Conservation (phyloP, 92 coral and sea anemone species). For the Parazoanthus darwini region DNA sequence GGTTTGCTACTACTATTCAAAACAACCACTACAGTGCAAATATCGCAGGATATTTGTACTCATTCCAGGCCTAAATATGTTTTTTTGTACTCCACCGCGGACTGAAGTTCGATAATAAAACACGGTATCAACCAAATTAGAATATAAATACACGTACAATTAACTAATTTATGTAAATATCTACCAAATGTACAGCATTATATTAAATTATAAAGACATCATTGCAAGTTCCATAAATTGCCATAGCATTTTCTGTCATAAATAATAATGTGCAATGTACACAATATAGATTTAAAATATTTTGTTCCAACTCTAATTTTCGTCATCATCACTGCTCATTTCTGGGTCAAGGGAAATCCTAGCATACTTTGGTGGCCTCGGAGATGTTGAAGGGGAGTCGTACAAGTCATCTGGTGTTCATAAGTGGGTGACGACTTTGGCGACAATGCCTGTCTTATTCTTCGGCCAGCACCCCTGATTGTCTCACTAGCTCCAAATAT, state of each 20-base stretch:
- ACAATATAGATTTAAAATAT: too few relatives aligned
- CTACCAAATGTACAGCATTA: neutral
- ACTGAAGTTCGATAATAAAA: too few relatives aligned
- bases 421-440: conserved; percentile 62
- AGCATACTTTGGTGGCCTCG: conserved; percentile 60
- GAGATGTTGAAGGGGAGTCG: conserved; percentile 59
- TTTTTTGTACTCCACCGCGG: too few relatives aligned
- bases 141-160: too few relatives aligned
- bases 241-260: neutral
- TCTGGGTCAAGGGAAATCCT: conserved; percentile 81
- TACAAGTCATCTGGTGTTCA: conserved; percentile 50
- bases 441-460: conserved; percentile 75
- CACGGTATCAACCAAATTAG: neutral
- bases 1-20: too few relatives aligned
- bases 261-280: neutral
- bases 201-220: too few relatives aligned
- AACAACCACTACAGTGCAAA: too few relatives aligned
- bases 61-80: too few relatives aligned
- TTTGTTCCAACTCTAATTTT: conserved; percentile 20
- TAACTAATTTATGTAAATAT: neutral
- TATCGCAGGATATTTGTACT: too few relatives aligned
- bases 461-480: conserved; percentile 64
- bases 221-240: neutral
- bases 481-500: conserved; percentile 69
- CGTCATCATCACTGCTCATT: conserved; percentile 86